Evolutionary conservation across 2,113 vertebrate species (phyloP).

Genomic region (Archilochus colubris): DNA sequence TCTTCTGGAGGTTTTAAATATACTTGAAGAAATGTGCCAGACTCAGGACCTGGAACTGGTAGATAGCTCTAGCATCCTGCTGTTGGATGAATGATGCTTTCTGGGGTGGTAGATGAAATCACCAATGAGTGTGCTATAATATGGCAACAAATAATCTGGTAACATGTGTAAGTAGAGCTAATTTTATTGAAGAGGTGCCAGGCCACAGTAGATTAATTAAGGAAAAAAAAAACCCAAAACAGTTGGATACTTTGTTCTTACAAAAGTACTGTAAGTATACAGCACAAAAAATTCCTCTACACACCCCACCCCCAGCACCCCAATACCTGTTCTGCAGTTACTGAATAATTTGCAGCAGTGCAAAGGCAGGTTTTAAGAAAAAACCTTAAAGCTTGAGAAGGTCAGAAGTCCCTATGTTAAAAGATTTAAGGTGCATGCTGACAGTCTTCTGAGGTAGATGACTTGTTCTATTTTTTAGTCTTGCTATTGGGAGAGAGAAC

Average conservation of each 20-base stretch:
- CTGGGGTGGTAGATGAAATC: background rate
- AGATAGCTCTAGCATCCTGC: background rate
- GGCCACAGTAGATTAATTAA: background rate
- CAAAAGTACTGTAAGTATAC: background rate
- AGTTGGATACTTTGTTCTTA: background rate
- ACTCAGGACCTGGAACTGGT: background rate
- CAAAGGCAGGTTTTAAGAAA: background rate
- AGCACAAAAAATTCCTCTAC: background rate
- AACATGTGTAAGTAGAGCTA: background rate
- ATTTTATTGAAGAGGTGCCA: slow-evolving; percentile 8
- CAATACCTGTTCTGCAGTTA: background rate
- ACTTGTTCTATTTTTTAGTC: background rate
- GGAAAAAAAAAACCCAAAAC: background rate
- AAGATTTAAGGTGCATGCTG: background rate
- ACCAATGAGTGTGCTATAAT: background rate
- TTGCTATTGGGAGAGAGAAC: background rate
- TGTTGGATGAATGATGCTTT: background rate
- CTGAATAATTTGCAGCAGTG: background rate
- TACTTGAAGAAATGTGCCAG: background rate
- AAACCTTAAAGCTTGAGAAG: background rate
- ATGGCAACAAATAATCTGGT: background rate
- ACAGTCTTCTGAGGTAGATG: background rate
- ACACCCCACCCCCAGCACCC: too few species aligned
- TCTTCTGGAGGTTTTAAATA: background rate
- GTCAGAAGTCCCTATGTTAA: background rate